Evolutionary conservation across 2,797 vertebrate genomes (phyloP), one percentile per base, ranked within the genome.

Genomic region (Crenuchus spilurus): DNA sequence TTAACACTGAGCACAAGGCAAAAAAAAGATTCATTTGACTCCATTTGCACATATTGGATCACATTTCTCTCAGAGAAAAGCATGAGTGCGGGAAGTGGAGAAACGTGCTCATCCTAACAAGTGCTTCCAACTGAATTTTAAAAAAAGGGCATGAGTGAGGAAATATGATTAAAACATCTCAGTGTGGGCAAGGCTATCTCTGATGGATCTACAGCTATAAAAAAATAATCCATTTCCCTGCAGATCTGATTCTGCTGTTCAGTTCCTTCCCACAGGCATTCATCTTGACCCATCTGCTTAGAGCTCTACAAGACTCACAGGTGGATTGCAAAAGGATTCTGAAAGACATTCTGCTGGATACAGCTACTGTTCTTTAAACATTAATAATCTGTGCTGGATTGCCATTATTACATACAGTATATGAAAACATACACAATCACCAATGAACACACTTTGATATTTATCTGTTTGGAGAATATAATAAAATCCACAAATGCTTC

Each of bases 11-110:
- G 67, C 84, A 72, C 78, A 81, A 35, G 4, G 33, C 14, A 81
- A 84, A 86, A 77, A n/a, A 72, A 88, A 85, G 80, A 82, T 90
- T 90, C 85, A 89, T 92, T 90, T 89, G 88, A 86, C 85, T 68
- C 51, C 76, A 87, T 89, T 91, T 87, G 85, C 75, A 83, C 83
- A 86, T 88, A 92, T 87, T 88, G 88, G 86, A 90, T 88, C 84
- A 85, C 87, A 85, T 88, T 87, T 85, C 80, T 87, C 87, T 88
- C 58, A 76, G 83, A 89, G 55, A 14, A 87, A 79, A 63, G 78
- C 74, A 76, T 78, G 81, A 84, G 85, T 80, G 82, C n/a, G 75
- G 65, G 70, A 75, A 76, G 64, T 72, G 11, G 16, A 6, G 2
- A 63, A 75, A 85, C 79, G 80, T 88, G 86, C 82, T 75, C 74